Conservation (phyloP, 1,140 invertebrate species). For the Mercenaria mercenaria region DNA sequence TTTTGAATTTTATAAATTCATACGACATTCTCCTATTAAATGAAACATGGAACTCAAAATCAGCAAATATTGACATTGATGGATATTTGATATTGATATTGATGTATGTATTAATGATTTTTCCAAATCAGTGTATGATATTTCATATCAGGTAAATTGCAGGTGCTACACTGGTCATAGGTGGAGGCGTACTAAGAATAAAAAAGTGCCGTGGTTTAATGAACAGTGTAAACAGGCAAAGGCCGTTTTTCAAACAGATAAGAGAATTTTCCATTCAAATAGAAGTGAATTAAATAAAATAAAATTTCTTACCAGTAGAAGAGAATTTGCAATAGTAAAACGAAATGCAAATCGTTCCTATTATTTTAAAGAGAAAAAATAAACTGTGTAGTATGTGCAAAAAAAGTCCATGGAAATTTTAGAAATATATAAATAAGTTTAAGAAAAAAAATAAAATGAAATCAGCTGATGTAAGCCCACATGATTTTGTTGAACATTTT, state of each 20-base stretch:
- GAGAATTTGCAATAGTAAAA: not conserved
- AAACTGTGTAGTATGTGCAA: not conserved
- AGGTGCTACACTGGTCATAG: not conserved
- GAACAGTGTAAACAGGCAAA: not conserved
- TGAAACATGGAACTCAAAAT: constrained; percentile 55
- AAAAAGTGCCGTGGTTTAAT: not conserved
- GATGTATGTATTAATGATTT: constrained; percentile 1
- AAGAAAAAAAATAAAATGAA: not conserved
- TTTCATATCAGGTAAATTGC: not conserved
- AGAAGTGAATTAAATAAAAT: not conserved
- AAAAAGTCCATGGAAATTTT: not conserved
- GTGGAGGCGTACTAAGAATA: not conserved
- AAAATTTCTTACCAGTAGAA: not conserved
- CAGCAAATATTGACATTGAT: not conserved
- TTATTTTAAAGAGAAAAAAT: not conserved
- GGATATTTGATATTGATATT: not conserved
- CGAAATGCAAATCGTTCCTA: not conserved
- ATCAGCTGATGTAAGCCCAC: not conserved
- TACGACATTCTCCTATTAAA: constrained; percentile 45
- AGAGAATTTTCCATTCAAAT: not conserved
- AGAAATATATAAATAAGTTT: constrained; percentile 6
- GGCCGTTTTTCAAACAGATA: not conserved
- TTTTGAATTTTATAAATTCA: constrained; percentile 16
- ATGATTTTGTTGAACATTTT: not conserved
- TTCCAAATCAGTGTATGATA: not conserved